Evolutionary conservation across 2,113 vertebrate species (phyloP).

Genomic region (Climacteris rufus): DNA sequence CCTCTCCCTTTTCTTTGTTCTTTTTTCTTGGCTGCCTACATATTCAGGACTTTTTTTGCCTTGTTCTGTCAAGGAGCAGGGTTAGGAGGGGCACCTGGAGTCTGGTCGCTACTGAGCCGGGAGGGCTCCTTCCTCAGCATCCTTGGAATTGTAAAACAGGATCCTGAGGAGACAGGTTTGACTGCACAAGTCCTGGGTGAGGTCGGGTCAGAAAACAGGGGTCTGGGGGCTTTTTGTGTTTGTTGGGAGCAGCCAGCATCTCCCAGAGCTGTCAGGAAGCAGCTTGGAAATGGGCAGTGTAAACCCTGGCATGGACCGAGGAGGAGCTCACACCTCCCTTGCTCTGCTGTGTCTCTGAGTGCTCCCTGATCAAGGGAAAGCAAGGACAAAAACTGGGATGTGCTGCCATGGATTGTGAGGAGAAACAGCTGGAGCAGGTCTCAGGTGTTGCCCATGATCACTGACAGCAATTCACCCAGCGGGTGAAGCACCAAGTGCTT

Average conservation of each 20-base stretch:
- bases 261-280: not conserved
- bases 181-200: not conserved
- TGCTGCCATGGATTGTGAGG: not conserved
- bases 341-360: rapidly evolving
- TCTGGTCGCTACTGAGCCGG: not conserved
- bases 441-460: not conserved
- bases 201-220: not conserved
- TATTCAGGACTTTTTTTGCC: not conserved
- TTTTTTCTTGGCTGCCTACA: not conserved
- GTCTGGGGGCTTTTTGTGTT: not conserved
- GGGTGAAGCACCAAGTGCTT: no score
- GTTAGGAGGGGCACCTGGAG: not conserved
- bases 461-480: not conserved
- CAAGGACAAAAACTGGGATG: not conserved
- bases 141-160: rapidly evolving
- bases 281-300: not conserved
- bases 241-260: not conserved
- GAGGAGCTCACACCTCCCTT: not conserved
- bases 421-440: not conserved
- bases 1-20: not conserved
- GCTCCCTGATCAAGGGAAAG: not conserved
- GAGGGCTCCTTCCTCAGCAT: not conserved
- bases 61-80: not conserved
- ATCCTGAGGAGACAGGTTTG: not conserved
- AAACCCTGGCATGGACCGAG: not conserved